phyloP scores from a whole-genome alignment of 53 echinoderm and acorn worm species.

The Echinarachnius parma region DNA sequence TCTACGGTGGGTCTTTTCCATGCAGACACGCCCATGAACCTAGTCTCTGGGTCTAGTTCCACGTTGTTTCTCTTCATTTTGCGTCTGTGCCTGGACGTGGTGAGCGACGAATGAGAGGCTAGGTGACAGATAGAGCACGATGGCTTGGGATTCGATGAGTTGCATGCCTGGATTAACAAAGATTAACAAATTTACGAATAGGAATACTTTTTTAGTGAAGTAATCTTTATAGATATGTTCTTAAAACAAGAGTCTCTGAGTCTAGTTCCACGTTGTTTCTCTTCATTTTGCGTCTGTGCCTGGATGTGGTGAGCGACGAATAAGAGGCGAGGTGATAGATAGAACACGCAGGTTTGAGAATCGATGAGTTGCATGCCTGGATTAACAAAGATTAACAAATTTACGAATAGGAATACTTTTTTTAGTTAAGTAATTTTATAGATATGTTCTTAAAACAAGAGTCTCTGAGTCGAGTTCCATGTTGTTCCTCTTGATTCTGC shows the following conservation, averaged over 20 bases:
- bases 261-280: conserved; percentile 47
- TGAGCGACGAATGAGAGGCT: conserved; percentile 33
- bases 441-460: no score
- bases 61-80: conserved; percentile 43
- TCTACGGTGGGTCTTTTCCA: conserved; percentile 7
- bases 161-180: no score
- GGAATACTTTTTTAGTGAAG: no score
- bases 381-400: no score
- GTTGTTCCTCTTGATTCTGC: conserved; percentile 44
- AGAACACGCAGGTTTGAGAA: no score
- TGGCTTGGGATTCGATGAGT: no score
- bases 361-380: neutral
- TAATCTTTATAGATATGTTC: no score
- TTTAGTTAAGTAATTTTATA: no score
- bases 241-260: conserved; percentile 87
- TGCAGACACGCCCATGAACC: conserved; percentile 63
- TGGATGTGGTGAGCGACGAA: conserved; percentile 22
- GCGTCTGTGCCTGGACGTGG: conserved; percentile 6
- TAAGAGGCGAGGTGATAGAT: conserved; percentile 28
- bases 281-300: conserved; percentile 37
- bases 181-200: no score
- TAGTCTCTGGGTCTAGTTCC: conserved; percentile 74
- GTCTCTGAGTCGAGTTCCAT: conserved; percentile 74
- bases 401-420: no score
- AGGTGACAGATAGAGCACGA: conserved; percentile 27